Evolutionary conservation across 2,888 invertebrate species (phyloP).

Genomic region (Branchipolynoe longqiensis): DNA sequence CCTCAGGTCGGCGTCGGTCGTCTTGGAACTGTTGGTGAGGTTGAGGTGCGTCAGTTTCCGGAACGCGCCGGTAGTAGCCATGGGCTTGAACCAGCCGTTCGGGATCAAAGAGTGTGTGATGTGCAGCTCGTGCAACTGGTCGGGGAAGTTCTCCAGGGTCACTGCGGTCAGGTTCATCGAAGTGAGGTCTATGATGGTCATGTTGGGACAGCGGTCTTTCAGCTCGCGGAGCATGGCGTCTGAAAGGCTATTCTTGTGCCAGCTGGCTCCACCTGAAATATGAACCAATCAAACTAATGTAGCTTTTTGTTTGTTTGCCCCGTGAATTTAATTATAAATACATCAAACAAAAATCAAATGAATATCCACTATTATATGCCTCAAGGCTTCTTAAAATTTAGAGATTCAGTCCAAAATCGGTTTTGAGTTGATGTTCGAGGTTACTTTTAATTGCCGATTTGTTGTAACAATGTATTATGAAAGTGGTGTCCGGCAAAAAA

Average conservation of each 20-base stretch:
- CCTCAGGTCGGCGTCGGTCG: constrained; percentile 48
- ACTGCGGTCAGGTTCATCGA: constrained; percentile 62
- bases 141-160: constrained; percentile 10
- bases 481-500: not conserved
- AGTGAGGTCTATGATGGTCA: constrained; percentile 69
- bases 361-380: no score
- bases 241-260: constrained; percentile 72
- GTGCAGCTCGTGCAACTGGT: constrained; percentile 1
- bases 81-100: constrained; percentile 50
- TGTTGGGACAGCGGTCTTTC: constrained; percentile 73
- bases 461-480: not conserved
- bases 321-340: not conserved
- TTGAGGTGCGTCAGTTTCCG: constrained; percentile 43
- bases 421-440: no score
- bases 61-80: not conserved
- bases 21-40: constrained; percentile 53
- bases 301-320: not conserved
- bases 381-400: no score
- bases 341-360: no score
- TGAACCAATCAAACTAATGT: not conserved
- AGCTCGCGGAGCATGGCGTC: constrained; percentile 75
- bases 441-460: not conserved
- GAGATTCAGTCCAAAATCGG: no score
- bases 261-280: constrained; percentile 67
- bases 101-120: constrained; percentile 55